Conservation (phyloP, 2,797 vertebrate genomes). For the Rhinophrynus dorsalis region DNA sequence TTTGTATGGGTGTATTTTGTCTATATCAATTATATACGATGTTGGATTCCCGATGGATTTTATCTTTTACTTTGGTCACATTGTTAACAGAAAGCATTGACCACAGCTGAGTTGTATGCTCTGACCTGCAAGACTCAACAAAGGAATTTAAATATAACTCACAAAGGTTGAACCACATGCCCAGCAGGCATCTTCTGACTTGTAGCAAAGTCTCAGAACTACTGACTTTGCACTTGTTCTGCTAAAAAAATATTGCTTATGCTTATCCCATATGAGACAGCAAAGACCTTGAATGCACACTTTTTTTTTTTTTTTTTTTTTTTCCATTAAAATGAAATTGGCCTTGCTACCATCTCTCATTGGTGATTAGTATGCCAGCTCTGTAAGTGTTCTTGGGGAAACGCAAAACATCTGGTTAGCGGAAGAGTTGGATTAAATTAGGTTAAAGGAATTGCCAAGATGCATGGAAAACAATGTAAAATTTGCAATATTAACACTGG, state of each 20-base stretch:
- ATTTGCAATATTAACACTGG: too few relatives aligned
- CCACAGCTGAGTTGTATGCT: background rate
- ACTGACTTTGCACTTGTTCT: constrained; percentile 44
- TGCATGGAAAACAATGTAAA: background rate
- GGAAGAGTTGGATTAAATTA: constrained; percentile 38
- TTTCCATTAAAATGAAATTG: constrained; percentile 39
- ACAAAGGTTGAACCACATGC: constrained; percentile 1
- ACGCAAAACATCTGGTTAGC: constrained; percentile 45
- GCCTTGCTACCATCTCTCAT: constrained; percentile 29
- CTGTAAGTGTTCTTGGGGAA: constrained; percentile 31
- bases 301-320: constrained; percentile 28
- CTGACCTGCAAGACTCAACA: constrained; percentile 15
- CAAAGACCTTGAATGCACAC: constrained; percentile 21
- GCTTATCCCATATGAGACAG: constrained; percentile 31
- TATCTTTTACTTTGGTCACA: too few relatives aligned
- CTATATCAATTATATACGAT: too few relatives aligned
- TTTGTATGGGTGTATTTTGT: too few relatives aligned
- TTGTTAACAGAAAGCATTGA: background rate
- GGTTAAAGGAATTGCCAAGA: constrained; percentile 37
- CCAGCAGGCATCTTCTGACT: background rate
- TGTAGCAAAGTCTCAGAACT: constrained; percentile 29
- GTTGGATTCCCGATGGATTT: too few relatives aligned
- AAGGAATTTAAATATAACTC: constrained; percentile 17
- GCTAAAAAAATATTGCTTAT: constrained; percentile 39
- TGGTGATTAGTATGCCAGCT: constrained; percentile 44